phyloP scores from a whole-genome alignment of 2,113 vertebrate species.

The Redunca redunca region DNA sequence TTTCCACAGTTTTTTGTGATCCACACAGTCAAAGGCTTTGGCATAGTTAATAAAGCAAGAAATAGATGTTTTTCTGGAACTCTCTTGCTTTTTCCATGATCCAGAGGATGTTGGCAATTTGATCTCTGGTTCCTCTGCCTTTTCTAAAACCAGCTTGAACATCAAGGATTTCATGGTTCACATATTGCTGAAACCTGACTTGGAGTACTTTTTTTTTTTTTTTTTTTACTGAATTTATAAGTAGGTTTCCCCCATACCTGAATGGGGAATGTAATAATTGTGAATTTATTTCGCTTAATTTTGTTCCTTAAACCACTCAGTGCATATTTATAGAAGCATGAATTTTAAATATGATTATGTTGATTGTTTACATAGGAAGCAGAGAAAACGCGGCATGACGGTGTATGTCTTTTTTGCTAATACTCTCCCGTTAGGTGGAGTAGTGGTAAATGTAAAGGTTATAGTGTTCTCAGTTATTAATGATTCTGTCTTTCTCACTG shows the following conservation, averaged over 20 bases:
- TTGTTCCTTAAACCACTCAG: not conserved
- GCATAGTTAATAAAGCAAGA: too few species aligned
- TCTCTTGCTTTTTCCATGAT: too few species aligned
- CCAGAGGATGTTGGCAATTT: too few species aligned
- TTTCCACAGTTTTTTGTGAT: too few species aligned
- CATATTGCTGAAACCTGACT: too few species aligned
- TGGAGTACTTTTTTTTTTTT: not conserved
- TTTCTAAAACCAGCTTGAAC: too few species aligned
- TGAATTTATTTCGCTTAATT: not conserved
- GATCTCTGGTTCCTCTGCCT: too few species aligned
- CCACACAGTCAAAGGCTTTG: too few species aligned
- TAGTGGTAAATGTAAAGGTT: not conserved
- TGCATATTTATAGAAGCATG: not conserved
- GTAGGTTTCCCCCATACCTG: not conserved
- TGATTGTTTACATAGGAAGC: not conserved
- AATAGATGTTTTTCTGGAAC: too few species aligned
- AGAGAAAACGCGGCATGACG: not conserved
- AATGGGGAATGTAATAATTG: not conserved
- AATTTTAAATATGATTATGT: not conserved
- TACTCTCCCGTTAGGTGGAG: not conserved
- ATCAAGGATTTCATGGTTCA: too few species aligned
- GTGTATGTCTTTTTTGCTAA: not conserved
- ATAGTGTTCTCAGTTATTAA: not conserved
- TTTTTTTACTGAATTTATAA: not conserved
- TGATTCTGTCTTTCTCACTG: constrained; percentile 18